Percentiles rank a stretch among this genome's conserved stretches.
These are phyloP conservation scores for Andrena minutula DNA, from an alignment of 2,888 invertebrate genomes.

Conservation along the genomic window DNA sequence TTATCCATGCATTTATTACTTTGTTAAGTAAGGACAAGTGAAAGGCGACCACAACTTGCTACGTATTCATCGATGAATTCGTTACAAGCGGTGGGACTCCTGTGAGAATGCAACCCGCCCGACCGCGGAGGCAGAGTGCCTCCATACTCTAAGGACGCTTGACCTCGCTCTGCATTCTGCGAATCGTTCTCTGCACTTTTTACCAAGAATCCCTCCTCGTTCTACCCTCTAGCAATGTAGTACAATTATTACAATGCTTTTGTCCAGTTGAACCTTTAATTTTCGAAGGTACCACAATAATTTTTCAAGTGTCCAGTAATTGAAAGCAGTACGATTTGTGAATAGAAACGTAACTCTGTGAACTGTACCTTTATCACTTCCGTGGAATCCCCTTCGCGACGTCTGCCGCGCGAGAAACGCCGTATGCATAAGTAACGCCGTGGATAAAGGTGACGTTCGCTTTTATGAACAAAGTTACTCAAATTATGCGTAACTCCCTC, in stretches of 20 bases:
- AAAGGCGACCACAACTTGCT: not conserved
- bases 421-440: slow-evolving; percentile 53
- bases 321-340: not conserved
- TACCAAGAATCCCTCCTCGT: not conserved
- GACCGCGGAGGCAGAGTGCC: not conserved
- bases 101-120: slow-evolving; percentile 57
- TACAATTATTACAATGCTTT: not conserved
- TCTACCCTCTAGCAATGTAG: not conserved
- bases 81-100: slow-evolving; percentile 14
- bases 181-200: not conserved
- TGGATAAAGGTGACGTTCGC: slow-evolving; percentile 27
- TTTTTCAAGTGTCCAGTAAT: not conserved
- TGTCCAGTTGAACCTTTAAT: not conserved
- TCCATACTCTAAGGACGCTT: slow-evolving; percentile 1
- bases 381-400: not conserved
- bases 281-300: not conserved
- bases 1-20: too few species aligned
- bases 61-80: too few species aligned
- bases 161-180: not conserved
- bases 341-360: not conserved
- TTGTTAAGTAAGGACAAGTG: not conserved
- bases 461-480: slow-evolving; percentile 54
- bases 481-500: slow-evolving; percentile 29
- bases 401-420: slow-evolving; percentile 9
- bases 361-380: not conserved